Base-by-base conservation (phyloP, 2,888 invertebrate genomes). In the Baronia brevicornis region DNA sequence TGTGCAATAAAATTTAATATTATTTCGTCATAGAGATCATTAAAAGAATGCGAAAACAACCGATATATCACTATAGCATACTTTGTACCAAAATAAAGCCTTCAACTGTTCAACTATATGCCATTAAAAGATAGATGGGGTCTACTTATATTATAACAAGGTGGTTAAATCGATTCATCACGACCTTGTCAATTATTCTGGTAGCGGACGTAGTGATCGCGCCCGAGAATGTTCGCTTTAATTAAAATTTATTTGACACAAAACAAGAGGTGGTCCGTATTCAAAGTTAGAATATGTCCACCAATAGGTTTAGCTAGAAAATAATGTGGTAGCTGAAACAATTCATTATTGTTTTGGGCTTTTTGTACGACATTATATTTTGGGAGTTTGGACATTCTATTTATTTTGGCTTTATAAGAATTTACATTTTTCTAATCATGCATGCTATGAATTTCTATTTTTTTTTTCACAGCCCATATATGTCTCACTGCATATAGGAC, bases 231-330 rank as follows among this genome's bases (percentile, higher is more conserved):
- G 68, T 66, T 62, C 57, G 50, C 54, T 73, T 75, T 80, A 80
- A 80, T 82, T 82, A 79, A 64, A 82, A 82, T 82, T 80, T 80
- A 82, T 82, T 70, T 64, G 70, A 70, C 66, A 56, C 51, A 46
- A 28, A 31, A 28, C 28, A 28, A 31, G 28, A 36, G 31, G 31
- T 36, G 31, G 36, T 36, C 28, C 28, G 7, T 34, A 23, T 24
- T 36, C 9, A 27, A 27, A 4, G 14, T 19, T 27, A 32, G 32
- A 26, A 19, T 32, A 8, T 35, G 23, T 35, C 26, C 20, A 11
- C 21, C 11, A 29, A 22, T 33, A 21, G 9, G 17, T n/a, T n/a
- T n/a, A n/a, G n/a, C n/a, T n/a, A n/a, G n/a, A n/a, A n/a, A n/a
- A n/a, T n/a, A n/a, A n/a, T n/a, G n/a, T n/a, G n/a, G n/a, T n/a